phyloP scores from a whole-genome alignment of 2,888 invertebrate species.

The Danaus chrysippus region DNA sequence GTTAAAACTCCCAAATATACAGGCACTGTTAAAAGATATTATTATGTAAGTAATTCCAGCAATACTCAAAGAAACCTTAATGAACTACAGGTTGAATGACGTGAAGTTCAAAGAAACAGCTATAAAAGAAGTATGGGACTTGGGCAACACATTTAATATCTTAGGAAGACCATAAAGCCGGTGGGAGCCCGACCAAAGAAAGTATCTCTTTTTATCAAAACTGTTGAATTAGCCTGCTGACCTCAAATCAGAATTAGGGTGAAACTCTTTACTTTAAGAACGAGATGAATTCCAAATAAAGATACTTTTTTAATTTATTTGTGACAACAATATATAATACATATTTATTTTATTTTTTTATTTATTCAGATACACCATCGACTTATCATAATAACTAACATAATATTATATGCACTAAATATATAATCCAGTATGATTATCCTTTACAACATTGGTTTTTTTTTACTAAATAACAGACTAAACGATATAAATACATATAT shows the following conservation, averaged over 20 bases:
- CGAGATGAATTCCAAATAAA: neutral
- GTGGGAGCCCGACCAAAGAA: neutral
- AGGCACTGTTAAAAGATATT: too few species aligned
- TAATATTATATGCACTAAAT: too few species aligned
- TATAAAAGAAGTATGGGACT: slow-evolving; percentile 5
- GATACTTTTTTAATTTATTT: too few species aligned
- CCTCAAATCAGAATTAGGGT: slow-evolving; percentile 3
- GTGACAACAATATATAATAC: too few species aligned
- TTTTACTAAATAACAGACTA: too few species aligned
- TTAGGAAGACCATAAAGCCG: neutral
- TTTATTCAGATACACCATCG: too few species aligned
- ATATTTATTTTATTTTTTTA: too few species aligned
- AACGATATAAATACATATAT: too few species aligned
- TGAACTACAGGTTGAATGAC: neutral
- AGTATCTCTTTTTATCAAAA: slow-evolving; percentile 4
- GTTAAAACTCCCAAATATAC: too few species aligned
- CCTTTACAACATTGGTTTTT: too few species aligned
- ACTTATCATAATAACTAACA: too few species aligned
- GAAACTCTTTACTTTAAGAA: neutral
- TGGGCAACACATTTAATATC: slow-evolving; percentile 7
- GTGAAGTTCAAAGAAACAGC: slow-evolving; percentile 5
- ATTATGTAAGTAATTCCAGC: neutral
- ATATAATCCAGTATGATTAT: too few species aligned
- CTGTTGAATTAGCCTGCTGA: slow-evolving; percentile 5
- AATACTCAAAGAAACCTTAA: neutral